Percentiles rank a stretch among this genome's conserved stretches.
phyloP scores from a whole-genome alignment of 2,797 vertebrate species.

The Sebastes diploproa region DNA sequence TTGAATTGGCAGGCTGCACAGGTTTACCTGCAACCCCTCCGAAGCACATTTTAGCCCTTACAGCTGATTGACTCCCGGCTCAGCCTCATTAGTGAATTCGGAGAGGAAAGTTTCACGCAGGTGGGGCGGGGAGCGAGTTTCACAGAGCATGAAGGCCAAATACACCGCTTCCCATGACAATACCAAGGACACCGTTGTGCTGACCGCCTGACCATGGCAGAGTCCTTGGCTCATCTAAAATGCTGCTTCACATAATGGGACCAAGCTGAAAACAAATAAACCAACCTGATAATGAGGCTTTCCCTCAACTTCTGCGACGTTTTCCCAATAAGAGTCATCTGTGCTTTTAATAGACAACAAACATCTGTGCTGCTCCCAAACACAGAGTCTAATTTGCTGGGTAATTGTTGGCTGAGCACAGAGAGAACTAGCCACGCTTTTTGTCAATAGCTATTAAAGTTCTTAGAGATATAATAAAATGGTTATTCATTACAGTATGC shows the following conservation, averaged over 20 bases:
- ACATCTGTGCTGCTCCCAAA: constrained; percentile 43
- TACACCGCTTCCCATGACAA: constrained; percentile 39
- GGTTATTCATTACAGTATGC: constrained; percentile 52
- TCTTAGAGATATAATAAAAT: constrained; percentile 54
- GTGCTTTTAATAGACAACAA: constrained; percentile 62
- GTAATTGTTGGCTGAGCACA: constrained; percentile 57
- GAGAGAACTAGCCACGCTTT: constrained; percentile 43
- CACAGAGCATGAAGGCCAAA: constrained; percentile 66
- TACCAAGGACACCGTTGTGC: constrained; percentile 55
- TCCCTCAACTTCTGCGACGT: constrained; percentile 58
- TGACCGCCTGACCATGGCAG: not conserved
- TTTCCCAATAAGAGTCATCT: constrained; percentile 70
- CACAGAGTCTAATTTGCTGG: constrained; percentile 57
- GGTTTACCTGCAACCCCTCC: constrained; percentile 4
- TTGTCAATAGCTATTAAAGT: constrained; percentile 74
- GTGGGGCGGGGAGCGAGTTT: constrained; percentile 30
- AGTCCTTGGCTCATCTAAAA: constrained; percentile 54
- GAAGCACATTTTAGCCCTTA: constrained; percentile 27
- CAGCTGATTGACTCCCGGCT: constrained; percentile 60
- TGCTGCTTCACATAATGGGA: constrained; percentile 50
- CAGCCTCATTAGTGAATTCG: constrained; percentile 63
- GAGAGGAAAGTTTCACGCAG: constrained; percentile 36
- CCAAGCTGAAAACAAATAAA: constrained; percentile 62
- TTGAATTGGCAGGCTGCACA: constrained; percentile 24
- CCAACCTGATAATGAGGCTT: constrained; percentile 68